A percentile compares a stretch with the other conserved stretches of the same genome.
phyloP scores from a whole-genome alignment of 1,140 invertebrate genomes.

The Drosophila kepulauana region DNA sequence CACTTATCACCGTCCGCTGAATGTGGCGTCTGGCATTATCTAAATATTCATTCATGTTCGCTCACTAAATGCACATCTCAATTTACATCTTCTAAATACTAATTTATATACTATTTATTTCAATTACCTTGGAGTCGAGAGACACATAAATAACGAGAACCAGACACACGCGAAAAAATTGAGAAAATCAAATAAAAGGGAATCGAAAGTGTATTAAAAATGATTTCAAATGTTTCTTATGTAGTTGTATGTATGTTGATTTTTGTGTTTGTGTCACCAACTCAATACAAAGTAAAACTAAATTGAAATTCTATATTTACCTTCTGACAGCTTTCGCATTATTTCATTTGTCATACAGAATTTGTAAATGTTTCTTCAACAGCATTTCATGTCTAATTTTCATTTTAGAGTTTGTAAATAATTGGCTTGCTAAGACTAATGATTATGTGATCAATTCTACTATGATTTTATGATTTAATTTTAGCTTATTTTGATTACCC shows the following conservation, averaged over 20 bases:
- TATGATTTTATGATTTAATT: too few relatives aligned
- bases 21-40: slow-evolving; percentile 35
- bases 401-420: too few relatives aligned
- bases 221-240: slow-evolving; percentile 19
- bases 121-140: slow-evolving; percentile 12
- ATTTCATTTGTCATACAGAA: too few relatives aligned
- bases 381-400: too few relatives aligned
- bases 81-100: too few relatives aligned
- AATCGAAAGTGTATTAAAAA: slow-evolving; percentile 3
- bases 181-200: too few relatives aligned
- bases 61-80: slow-evolving; percentile 1
- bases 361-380: too few relatives aligned
- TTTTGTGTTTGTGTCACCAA: slow-evolving; percentile 26
- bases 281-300: slow-evolving; percentile 36
- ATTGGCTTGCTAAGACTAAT: too few relatives aligned
- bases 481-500: too few relatives aligned
- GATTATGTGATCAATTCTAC: too few relatives aligned
- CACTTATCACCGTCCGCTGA: slow-evolving; percentile 11
- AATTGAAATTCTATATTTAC: background rate
- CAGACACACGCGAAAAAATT: slow-evolving; percentile 19
- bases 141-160: slow-evolving; percentile 36
- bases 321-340: too few relatives aligned
- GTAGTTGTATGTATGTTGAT: background rate
- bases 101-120: background rate
- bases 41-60: slow-evolving; percentile 35